Evolutionary conservation across 1,140 invertebrate species (phyloP).

Genomic region (Bombus pyrosoma): DNA sequence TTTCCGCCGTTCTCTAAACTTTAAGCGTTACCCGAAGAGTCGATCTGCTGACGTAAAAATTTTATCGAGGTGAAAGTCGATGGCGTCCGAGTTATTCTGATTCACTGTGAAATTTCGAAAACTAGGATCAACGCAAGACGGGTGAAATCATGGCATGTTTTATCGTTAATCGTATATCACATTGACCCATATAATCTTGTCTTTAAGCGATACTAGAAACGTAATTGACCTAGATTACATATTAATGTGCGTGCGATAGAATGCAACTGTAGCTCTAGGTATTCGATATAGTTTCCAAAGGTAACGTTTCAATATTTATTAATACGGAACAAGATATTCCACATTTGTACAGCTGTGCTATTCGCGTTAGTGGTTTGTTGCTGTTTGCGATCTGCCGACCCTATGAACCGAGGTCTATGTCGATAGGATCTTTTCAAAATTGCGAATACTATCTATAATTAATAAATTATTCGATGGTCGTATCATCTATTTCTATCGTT

Average conservation of each 20-base stretch:
- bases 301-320: not conserved
- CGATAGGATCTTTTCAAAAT: not conserved
- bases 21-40: not conserved
- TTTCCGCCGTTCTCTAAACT: not conserved
- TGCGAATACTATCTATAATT: not conserved
- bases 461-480: not conserved
- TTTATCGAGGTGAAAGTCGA: conserved; percentile 60
- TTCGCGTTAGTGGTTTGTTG: not conserved
- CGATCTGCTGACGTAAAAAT: conserved; percentile 52
- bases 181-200: conserved; percentile 7
- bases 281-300: not conserved
- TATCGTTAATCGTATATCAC: not conserved
- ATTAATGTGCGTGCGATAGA: not conserved
- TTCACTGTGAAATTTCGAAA: conserved; percentile 35
- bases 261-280: not conserved
- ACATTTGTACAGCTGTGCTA: not conserved
- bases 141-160: conserved; percentile 1
- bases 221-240: not conserved
- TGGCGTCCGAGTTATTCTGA: conserved; percentile 21
- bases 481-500: not conserved
- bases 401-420: not conserved
- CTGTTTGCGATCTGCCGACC: not conserved
- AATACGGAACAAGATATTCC: not conserved
- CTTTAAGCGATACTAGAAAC: not conserved
- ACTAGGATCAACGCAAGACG: conserved; percentile 8